Conservation (phyloP, 2,113 vertebrate genomes). For the Myotis brandtii region DNA sequence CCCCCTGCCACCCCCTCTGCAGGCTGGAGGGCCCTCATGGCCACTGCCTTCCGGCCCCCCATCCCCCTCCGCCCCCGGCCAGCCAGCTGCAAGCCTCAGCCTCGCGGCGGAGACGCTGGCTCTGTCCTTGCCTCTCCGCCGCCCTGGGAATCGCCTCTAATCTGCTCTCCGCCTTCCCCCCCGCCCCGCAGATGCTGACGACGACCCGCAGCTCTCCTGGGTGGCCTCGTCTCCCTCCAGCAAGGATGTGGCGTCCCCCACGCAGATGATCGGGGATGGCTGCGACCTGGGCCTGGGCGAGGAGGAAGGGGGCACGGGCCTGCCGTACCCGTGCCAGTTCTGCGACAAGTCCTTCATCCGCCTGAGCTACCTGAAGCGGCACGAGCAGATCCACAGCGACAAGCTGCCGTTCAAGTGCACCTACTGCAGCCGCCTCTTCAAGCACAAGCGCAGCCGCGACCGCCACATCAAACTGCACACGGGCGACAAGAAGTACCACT, state of each 20-base stretch:
- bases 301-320: conserved; percentile 97
- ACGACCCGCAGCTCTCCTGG: conserved; percentile 99
- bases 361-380: conserved; percentile 99
- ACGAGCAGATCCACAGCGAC: conserved; percentile 99
- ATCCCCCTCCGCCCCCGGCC: background rate
- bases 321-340: conserved; percentile 99
- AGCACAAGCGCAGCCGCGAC: conserved; percentile 98
- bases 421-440: conserved; percentile 99
- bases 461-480: conserved; percentile 99
- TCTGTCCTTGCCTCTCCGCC: conserved; percentile 95
- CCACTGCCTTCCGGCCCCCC: conserved; percentile 17
- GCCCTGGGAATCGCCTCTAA: conserved; percentile 92
- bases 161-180: conserved; percentile 93
- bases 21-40: conserved; percentile 57
- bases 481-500: conserved; percentile 99
- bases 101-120: conserved; percentile 84
- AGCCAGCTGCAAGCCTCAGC: conserved; percentile 82
- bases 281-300: conserved; percentile 97
- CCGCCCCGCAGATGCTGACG: conserved; percentile 94
- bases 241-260: conserved; percentile 99
- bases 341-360: conserved; percentile 99
- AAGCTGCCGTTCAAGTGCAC: conserved; percentile 99
- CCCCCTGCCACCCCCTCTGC: conserved; percentile 60
- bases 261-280: conserved; percentile 97
- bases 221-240: conserved; percentile 99